phyloP scores from a whole-genome alignment of 2,113 vertebrate genomes.

The Pachypanchax playfairii region DNA sequence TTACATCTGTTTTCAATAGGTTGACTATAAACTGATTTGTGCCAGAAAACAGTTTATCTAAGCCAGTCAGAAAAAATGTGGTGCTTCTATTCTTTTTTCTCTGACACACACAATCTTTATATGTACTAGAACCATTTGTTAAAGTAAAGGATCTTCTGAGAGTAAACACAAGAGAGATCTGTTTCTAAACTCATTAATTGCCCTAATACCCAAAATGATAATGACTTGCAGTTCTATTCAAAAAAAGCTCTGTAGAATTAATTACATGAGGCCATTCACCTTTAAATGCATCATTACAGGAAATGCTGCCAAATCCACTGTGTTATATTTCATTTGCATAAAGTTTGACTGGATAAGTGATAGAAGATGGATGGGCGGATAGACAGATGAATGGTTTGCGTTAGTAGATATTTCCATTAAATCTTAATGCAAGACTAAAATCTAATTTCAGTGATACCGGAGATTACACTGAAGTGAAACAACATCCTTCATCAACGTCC shows the following conservation, averaged over 20 bases:
- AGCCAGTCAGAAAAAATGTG: too few relatives aligned
- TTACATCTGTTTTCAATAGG: too few relatives aligned
- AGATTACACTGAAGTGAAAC: conserved; percentile 8
- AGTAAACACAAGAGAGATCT: conserved; percentile 9
- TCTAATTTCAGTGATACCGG: conserved; percentile 23
- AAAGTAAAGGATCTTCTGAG: conserved; percentile 21
- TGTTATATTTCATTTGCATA: conserved; percentile 34
- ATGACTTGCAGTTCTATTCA: conserved; percentile 27
- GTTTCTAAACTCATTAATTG: conserved; percentile 34
- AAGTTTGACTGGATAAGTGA: conserved; percentile 2
- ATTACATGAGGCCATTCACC: conserved; percentile 44
- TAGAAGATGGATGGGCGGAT: background rate
- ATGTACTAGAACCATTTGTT: conserved; percentile 13
- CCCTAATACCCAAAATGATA: conserved; percentile 21
- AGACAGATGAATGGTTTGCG: background rate
- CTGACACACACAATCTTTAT: conserved; percentile 10
- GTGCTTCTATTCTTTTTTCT: background rate
- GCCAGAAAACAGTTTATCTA: too few relatives aligned
- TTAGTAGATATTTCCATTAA: conserved; percentile 21
- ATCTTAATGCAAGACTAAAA: conserved; percentile 23
- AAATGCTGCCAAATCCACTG: conserved; percentile 37
- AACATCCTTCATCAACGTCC: conserved; percentile 27
- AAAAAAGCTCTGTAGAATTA: conserved; percentile 24
- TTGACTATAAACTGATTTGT: background rate
- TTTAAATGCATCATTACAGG: conserved; percentile 40